phyloP scores from a whole-genome alignment of 2,888 invertebrate genomes.

The Epinotia ramella region DNA sequence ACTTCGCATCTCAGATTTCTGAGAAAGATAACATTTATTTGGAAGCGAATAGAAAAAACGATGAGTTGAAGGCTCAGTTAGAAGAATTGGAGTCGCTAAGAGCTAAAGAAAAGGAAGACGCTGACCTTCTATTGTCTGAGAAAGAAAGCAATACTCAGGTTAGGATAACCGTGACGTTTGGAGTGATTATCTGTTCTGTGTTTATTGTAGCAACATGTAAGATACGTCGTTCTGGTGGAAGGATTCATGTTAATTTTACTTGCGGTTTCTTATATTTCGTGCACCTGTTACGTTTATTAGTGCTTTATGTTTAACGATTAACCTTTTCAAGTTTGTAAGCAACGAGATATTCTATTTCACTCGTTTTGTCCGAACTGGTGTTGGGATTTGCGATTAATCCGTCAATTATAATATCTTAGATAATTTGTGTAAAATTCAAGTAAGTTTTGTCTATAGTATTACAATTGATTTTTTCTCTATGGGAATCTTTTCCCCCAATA shows the following conservation, averaged over 20 bases:
- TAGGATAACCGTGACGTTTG: constrained; percentile 60
- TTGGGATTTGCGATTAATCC: not conserved
- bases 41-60: constrained; percentile 55
- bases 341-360: constrained; percentile 6
- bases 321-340: not conserved
- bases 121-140: constrained; percentile 56
- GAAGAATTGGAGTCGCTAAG: constrained; percentile 58
- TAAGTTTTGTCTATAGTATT: no score
- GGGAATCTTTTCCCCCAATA: no score
- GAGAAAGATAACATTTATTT: constrained; percentile 59
- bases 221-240: not conserved
- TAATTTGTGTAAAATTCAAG: no score
- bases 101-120: constrained; percentile 65
- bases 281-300: not conserved
- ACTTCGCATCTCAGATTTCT: constrained; percentile 53
- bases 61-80: constrained; percentile 60
- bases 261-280: not conserved
- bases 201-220: constrained; percentile 46
- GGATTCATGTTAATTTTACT: constrained; percentile 1
- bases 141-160: constrained; percentile 73
- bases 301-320: not conserved
- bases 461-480: no score
- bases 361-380: constrained; percentile 19
- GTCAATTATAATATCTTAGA: no score
- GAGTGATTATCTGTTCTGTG: constrained; percentile 46